Base-by-base conservation (phyloP, 2,888 invertebrate species). In the Rhagonycha fulva region DNA sequence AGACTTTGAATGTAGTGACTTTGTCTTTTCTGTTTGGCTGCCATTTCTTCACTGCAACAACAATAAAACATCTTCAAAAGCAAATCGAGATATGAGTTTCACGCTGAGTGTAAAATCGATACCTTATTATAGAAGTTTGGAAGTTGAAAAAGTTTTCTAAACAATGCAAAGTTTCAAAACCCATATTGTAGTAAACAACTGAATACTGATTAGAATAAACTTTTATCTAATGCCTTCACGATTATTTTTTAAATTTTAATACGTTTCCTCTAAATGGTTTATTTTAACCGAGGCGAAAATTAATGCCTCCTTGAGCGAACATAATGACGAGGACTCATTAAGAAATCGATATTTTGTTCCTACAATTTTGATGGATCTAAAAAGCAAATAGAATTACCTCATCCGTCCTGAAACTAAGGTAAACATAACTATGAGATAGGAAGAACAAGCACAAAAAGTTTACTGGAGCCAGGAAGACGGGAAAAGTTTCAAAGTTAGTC, bases 1-100 rank as follows among this genome's bases (percentile, higher is more conserved):
- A 90, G 88, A 83, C 90, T 88, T 84, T 90, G 89, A 82, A 90
- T 90, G 76, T 89, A 89, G 84, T 90, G 89, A 82, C 88, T 89
- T 82, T 89, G 88, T 80, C 88, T 87, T 78, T 88, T 89, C 83
- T 88, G 89, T 83, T 87, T 87, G 79, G 88, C 86, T 83, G 88
- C 87, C 88, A 89, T 89, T 81, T 82, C 83, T 83, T 80, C 82
- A 82, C 84, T 83, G 81, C 80, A 74, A 83, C 80, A 84, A 84
- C 81, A 82, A 81, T 83, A 81, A 83, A 84, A 83, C 81, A 81
- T 83, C 80, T 80, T 81, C 78, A 79, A 82, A 77, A 82, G 81
- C 81, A 79, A 76, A 75, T 74, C 78, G 76, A 78, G 80, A 81
- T 74, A 71, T 68, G 80, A 80, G 76, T 79, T 80, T 79, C 76